Base-by-base conservation (phyloP, 2,888 invertebrate species). In the Drosophila phalerata region DNA sequence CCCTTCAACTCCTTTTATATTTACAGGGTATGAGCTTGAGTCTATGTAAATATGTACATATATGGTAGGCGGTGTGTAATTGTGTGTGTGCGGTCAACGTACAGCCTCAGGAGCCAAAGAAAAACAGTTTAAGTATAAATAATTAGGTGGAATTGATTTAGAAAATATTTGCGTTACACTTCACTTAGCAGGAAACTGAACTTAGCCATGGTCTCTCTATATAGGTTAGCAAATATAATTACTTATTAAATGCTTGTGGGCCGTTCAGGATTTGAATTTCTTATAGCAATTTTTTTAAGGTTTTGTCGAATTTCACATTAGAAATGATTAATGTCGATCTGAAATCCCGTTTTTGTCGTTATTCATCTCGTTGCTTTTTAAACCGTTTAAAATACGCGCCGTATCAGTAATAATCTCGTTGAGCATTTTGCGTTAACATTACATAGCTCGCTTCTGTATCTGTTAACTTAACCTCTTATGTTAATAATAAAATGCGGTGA, bases 51-150 rank as follows among this genome's bases (percentile, higher is more conserved):
- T 11, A 6, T 8, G 13, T 52, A 6, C 6, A 40, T 49, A 15
- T 10, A 38, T 15, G 13, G 15, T 42, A 55, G n/a, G 32, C 32
- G 40, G 49, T 51, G 65, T n/a, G 13, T 10, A 15, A 22, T 37
- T 43, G 56, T 58, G 45, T 61, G 48, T 32, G 60, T 56, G 66
- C 76, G 82, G 79, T 81, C 82, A 81, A 73, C 58, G 84, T 45
- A 71, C 77, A 77, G 57, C 48, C 49, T 42, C 11, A 17, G 8
- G 51, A 45, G 13, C 13, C 42, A 57, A 43, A 40, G 30, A 30
- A 71, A 52, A 60, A 49, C 28, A 45, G 28, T 58, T 48, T n/a
- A 28, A 25, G 17, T 32, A n/a, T 15, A 34, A 17, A 25, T 13
- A 45, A 49, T 42, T n/a, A 47, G 56, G n/a, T 28, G 10, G 40